These are phyloP conservation scores for Epinephelus awoara DNA, from an alignment of 2,797 vertebrate genomes.

Conservation along the genomic window DNA sequence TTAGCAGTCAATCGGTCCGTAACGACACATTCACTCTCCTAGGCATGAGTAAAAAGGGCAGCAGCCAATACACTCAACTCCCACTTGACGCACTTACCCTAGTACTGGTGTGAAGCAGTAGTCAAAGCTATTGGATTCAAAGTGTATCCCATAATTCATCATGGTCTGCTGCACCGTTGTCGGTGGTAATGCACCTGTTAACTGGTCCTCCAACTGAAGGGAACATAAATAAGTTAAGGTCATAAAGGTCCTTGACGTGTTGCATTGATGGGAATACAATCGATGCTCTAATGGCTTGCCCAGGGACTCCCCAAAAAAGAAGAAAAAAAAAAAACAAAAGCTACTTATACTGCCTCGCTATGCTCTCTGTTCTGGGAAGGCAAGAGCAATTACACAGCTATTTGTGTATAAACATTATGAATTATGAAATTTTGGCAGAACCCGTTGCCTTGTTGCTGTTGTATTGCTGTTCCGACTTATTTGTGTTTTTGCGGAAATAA, in stretches of 20 bases:
- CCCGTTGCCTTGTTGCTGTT: background rate
- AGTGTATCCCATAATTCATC: conserved; percentile 18
- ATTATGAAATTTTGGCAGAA: background rate
- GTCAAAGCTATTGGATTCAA: conserved; percentile 19
- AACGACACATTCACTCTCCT: background rate
- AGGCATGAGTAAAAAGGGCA: conserved; percentile 8
- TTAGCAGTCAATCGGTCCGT: background rate
- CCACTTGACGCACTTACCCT: background rate
- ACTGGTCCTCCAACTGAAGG: background rate
- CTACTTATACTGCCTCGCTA: background rate
- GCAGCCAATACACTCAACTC: background rate
- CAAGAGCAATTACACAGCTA: conserved; percentile 15
- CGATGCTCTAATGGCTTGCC: background rate
- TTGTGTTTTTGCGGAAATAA: background rate
- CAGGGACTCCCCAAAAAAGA: background rate
- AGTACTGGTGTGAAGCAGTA: conserved; percentile 1
- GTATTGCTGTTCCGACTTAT: background rate
- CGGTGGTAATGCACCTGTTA: background rate
- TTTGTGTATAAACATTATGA: background rate
- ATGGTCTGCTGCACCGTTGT: background rate
- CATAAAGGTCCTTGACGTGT: background rate
- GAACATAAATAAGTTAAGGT: background rate
- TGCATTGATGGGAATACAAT: background rate
- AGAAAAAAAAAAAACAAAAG: background rate
- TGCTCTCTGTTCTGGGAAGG: background rate